Evolutionary conservation across 2,888 invertebrate species (phyloP).

Genomic region (Chydorus sphaericus): DNA sequence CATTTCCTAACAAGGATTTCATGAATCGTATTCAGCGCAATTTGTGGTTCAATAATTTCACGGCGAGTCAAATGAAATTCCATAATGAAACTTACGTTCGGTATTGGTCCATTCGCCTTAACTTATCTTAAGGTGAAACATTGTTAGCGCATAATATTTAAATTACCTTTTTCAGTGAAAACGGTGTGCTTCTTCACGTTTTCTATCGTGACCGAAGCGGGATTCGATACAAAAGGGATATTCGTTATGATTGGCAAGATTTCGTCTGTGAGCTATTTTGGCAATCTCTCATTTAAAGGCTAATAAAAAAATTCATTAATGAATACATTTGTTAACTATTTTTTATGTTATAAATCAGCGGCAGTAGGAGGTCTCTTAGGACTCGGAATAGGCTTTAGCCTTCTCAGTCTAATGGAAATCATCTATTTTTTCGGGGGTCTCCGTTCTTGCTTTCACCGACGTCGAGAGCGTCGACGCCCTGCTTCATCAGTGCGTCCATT

Average conservation of each 20-base stretch:
- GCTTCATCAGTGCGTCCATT: neutral
- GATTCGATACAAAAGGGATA: conserved; percentile 11
- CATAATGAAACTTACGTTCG: too few species aligned
- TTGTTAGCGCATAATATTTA: too few species aligned
- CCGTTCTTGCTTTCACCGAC: conserved; percentile 7
- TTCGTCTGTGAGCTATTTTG: conserved; percentile 15
- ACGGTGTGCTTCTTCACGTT: conserved; percentile 11
- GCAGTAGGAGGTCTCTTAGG: conserved; percentile 67
- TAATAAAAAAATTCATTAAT: too few species aligned
- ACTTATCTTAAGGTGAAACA: too few species aligned
- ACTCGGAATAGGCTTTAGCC: conserved; percentile 69
- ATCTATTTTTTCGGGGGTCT: conserved; percentile 54
- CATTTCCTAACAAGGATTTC: conserved; percentile 9
- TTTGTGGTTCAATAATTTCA: too few species aligned
- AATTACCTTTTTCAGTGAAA: neutral
- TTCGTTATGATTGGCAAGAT: conserved; percentile 13
- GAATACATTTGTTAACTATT: too few species aligned
- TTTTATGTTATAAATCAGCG: conserved; percentile 34
- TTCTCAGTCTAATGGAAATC: conserved; percentile 61
- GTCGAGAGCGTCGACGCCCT: too few species aligned
- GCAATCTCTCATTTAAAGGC: too few species aligned
- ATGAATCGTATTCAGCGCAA: too few species aligned
- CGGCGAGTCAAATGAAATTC: neutral
- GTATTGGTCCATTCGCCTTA: too few species aligned
- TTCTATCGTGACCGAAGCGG: conserved; percentile 12